phyloP scores from a whole-genome alignment of 2,888 invertebrate species.

The Nomada flava region DNA sequence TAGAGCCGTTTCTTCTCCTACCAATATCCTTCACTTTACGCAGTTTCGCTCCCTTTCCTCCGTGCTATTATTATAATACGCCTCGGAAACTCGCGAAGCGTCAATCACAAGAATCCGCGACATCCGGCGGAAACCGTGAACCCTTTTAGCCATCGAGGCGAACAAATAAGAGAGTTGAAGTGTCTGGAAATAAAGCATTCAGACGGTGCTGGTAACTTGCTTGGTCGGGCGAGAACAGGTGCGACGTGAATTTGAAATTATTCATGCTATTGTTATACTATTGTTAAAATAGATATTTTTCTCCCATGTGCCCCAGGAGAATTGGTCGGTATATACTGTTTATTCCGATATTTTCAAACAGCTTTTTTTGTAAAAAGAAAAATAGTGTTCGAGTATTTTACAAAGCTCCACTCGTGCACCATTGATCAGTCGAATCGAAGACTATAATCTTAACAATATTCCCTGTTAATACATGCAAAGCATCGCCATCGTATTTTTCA shows the following conservation, averaged over 20 bases:
- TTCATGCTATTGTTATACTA: too few relatives aligned
- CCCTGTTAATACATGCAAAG: too few relatives aligned
- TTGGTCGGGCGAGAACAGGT: background rate
- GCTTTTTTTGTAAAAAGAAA: too few relatives aligned
- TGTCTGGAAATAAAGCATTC: background rate
- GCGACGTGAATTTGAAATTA: background rate
- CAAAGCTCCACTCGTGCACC: too few relatives aligned
- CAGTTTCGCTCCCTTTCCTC: background rate
- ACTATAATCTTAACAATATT: too few relatives aligned
- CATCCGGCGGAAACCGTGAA: background rate
- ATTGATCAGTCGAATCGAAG: too few relatives aligned
- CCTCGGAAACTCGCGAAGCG: slow-evolving; percentile 45
- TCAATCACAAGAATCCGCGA: slow-evolving; percentile 39
- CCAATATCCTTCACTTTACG: background rate
- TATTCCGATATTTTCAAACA: too few relatives aligned
- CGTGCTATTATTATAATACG: slow-evolving; percentile 27
- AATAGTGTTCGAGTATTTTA: too few relatives aligned
- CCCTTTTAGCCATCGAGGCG: slow-evolving; percentile 18
- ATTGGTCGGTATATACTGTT: too few relatives aligned
- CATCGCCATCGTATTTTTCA: too few relatives aligned
- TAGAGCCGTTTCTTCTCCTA: slow-evolving; percentile 37
- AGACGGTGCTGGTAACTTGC: background rate
- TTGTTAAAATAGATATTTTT: too few relatives aligned
- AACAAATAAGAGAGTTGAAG: slow-evolving; percentile 1
- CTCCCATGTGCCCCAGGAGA: too few relatives aligned